phyloP scores from a whole-genome alignment of 2,113 vertebrate genomes.

The Trematomus loennbergii region DNA sequence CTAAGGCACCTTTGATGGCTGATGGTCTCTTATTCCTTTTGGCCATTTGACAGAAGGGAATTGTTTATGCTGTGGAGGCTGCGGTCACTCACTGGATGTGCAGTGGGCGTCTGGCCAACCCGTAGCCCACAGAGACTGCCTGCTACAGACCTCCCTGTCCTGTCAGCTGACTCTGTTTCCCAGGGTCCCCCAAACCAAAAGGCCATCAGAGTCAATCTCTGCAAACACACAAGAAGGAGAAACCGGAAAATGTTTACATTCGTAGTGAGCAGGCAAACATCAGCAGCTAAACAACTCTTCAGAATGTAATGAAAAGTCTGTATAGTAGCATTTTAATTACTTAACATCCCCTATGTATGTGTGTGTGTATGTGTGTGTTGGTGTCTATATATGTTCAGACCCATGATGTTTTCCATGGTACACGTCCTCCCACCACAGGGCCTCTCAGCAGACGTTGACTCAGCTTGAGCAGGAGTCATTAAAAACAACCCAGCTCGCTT shows the following conservation, averaged over 20 bases:
- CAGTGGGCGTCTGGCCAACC: constrained; percentile 70
- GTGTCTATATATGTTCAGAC: not conserved
- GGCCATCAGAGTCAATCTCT: constrained; percentile 81
- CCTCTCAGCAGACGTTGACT: constrained; percentile 61
- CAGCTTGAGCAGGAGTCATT: constrained; percentile 65
- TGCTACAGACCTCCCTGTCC: constrained; percentile 68
- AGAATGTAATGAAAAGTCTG: constrained; percentile 23
- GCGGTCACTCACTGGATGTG: constrained; percentile 69
- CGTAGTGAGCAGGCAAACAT: constrained; percentile 38
- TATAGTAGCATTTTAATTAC: constrained; percentile 28
- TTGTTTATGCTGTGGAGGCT: constrained; percentile 66
- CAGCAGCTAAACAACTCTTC: constrained; percentile 38
- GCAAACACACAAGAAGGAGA: constrained; percentile 78
- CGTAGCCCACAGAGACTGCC: constrained; percentile 66
- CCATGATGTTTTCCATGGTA: constrained; percentile 24
- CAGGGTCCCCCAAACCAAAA: constrained; percentile 77
- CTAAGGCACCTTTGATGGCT: not conserved
- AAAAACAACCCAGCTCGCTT: constrained; percentile 35
- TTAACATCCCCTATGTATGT: not conserved
- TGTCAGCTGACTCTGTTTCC: constrained; percentile 83
- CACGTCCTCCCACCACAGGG: constrained; percentile 12
- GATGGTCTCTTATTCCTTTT: constrained; percentile 46
- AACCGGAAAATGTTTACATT: constrained; percentile 73
- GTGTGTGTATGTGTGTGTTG: not conserved
- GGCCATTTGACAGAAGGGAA: constrained; percentile 50